Evolutionary conservation across 2,113 vertebrate genomes (phyloP).

Genomic region (Cettia cetti): DNA sequence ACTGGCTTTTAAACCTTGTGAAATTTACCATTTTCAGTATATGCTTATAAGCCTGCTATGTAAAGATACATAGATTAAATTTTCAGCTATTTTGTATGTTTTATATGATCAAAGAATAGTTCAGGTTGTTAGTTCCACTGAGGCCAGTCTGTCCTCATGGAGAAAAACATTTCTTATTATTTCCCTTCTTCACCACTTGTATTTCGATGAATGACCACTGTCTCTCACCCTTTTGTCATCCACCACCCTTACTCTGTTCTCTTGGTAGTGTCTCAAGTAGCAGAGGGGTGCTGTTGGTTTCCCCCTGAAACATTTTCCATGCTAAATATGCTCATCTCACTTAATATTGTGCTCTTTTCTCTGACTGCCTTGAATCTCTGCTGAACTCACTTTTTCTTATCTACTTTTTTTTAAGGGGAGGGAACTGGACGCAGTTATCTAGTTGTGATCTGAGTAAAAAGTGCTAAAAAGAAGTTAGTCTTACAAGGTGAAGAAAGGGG

Average conservation of each 20-base stretch:
- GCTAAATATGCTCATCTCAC: background rate
- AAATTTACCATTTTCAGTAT: background rate
- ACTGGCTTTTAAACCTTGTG: background rate
- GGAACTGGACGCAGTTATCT: background rate
- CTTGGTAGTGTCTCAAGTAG: background rate
- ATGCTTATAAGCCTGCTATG: background rate
- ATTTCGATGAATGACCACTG: background rate
- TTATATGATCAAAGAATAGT: background rate
- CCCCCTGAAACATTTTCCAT: background rate
- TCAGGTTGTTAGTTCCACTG: background rate
- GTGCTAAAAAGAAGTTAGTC: background rate
- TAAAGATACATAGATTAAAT: background rate
- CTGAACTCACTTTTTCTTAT: background rate
- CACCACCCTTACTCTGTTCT: background rate
- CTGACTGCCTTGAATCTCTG: background rate
- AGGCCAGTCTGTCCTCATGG: background rate
- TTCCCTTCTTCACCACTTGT: background rate
- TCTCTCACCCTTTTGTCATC: background rate
- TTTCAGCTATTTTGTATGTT: background rate
- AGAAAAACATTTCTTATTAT: background rate
- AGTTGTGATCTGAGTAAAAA: background rate
- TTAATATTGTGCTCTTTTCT: background rate
- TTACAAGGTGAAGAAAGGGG: background rate
- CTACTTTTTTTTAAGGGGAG: background rate
- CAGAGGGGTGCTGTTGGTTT: background rate